phyloP scores from a whole-genome alignment of 2,797 vertebrate genomes.

The Coccyzus lansbergi region DNA sequence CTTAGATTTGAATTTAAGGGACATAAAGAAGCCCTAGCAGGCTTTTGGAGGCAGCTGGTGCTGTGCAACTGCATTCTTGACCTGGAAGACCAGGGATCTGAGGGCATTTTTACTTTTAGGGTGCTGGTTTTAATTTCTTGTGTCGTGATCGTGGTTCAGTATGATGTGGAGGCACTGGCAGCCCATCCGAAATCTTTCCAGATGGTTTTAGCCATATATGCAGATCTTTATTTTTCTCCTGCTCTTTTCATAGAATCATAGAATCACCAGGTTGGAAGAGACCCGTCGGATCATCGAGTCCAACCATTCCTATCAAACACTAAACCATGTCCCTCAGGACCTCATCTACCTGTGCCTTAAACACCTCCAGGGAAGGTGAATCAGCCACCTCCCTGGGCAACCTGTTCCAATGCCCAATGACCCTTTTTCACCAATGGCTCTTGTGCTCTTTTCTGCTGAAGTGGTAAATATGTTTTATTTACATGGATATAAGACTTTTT shows the following conservation, averaged over 20 bases:
- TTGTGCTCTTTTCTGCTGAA: background rate
- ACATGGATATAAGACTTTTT: background rate
- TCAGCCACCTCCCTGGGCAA: no score
- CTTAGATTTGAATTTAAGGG: background rate
- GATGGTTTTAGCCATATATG: background rate
- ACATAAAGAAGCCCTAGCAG: background rate
- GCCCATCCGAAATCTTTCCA: background rate
- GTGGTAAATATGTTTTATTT: background rate
- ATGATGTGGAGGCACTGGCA: accelerated
- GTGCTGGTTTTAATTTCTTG: background rate
- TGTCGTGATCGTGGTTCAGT: background rate
- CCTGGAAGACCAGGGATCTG: background rate
- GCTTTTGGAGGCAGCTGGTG: background rate
- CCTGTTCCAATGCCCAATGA: no score
- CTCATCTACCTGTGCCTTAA: no score
- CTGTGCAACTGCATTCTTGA: background rate
- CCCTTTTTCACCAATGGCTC: background rate
- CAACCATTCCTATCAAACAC: no score
- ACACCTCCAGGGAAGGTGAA: no score
- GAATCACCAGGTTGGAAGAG: no score
- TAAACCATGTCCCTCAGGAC: no score
- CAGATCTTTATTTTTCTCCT: background rate
- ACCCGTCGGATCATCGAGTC: no score
- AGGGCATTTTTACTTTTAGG: background rate
- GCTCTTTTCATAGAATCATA: no score